Conservation (phyloP, 1,140 invertebrate genomes). For the Nebria ingens region DNA sequence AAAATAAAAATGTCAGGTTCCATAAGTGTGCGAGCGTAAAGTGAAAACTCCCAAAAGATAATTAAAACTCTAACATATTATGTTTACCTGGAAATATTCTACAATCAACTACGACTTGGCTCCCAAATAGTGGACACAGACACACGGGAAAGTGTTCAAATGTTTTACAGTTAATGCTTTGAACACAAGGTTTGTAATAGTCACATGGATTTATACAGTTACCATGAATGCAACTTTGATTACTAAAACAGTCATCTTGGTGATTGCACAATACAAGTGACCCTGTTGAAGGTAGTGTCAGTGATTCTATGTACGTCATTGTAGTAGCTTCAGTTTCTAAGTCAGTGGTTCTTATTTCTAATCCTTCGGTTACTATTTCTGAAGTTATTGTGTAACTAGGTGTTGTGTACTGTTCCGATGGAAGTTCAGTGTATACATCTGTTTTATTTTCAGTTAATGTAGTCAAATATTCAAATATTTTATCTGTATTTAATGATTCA, state of each 20-base stretch:
- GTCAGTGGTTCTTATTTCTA: neutral
- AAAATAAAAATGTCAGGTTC: constrained; percentile 11
- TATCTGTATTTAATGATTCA: neutral
- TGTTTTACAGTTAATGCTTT: constrained; percentile 34
- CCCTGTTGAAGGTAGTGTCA: neutral
- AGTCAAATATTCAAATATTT: neutral
- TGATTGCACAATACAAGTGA: constrained; percentile 18
- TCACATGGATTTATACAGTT: constrained; percentile 46
- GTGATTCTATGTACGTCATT: neutral
- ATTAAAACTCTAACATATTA: constrained; percentile 16
- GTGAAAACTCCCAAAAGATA: constrained; percentile 12
- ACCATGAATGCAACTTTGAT: constrained; percentile 41
- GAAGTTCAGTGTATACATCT: too few species aligned
- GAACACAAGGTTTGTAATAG: constrained; percentile 31
- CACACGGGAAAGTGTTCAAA: constrained; percentile 40
- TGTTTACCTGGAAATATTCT: constrained; percentile 47
- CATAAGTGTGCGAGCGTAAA: constrained; percentile 11
- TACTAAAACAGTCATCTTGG: constrained; percentile 38
- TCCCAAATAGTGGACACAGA: constrained; percentile 35
- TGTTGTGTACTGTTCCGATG: constrained; percentile 1
- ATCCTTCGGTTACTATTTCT: neutral
- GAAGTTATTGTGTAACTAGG: neutral
- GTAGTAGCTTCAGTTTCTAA: neutral
- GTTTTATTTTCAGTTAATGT: too few species aligned
- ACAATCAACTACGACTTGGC: constrained; percentile 36